These are phyloP conservation scores for Tachyglossus aculeatus DNA, from an alignment of 2,797 vertebrate genomes.

Conservation along the genomic window DNA sequence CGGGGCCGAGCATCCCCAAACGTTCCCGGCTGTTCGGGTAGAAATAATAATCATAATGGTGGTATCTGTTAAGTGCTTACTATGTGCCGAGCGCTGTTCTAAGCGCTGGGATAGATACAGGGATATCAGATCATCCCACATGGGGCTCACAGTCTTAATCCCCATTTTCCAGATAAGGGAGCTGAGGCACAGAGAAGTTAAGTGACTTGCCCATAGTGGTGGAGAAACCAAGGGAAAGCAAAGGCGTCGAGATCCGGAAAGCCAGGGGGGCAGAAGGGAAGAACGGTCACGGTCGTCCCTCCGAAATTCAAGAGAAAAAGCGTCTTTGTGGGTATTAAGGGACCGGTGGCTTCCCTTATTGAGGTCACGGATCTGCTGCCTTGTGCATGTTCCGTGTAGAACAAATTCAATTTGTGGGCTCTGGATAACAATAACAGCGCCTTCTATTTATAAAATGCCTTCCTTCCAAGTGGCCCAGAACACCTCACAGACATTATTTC, in stretches of 20 bases:
- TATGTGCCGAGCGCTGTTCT: too few species aligned
- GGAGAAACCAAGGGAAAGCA: background rate
- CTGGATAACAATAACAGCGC: background rate
- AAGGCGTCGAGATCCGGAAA: background rate
- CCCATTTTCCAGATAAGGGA: too few species aligned
- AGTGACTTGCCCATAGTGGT: background rate
- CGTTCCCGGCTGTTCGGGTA: too few species aligned
- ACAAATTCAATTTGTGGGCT: conserved; percentile 40
- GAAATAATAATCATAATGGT: too few species aligned
- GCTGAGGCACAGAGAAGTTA: too few species aligned
- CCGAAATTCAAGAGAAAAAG: conserved; percentile 3
- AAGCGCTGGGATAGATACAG: too few species aligned
- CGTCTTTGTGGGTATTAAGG: background rate
- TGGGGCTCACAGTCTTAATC: too few species aligned
- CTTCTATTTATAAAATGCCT: conserved; percentile 30
- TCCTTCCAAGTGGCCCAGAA: conserved; percentile 18
- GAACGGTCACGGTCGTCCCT: background rate
- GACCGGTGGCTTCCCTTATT: conserved; percentile 14
- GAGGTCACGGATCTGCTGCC: conserved; percentile 1
- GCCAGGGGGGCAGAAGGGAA: conserved; percentile 2
- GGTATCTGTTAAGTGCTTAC: too few species aligned
- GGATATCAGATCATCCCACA: too few species aligned
- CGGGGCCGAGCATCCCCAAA: too few species aligned
- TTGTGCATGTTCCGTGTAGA: background rate
- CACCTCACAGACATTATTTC: conserved; percentile 16